Percentiles rank a stretch among this genome's conserved stretches.
Evolutionary conservation across 2,888 invertebrate species (phyloP).

Genomic region (Flabesymbios commensalis): DNA sequence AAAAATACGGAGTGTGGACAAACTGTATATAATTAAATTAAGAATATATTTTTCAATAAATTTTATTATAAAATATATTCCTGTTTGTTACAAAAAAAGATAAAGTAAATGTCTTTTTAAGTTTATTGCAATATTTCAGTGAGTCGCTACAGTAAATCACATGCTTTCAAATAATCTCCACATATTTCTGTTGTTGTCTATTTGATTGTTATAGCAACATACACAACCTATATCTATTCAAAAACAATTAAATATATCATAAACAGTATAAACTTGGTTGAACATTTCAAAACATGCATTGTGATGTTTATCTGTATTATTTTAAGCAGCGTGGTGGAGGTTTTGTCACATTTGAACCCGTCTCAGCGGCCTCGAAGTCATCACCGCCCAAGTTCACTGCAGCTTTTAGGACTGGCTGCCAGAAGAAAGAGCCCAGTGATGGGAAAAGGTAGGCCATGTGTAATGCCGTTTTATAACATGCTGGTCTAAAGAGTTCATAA

Average conservation of each 20-base stretch:
- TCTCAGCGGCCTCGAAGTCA: constrained; percentile 51
- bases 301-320: background rate
- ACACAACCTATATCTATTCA: no score
- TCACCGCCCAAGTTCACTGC: constrained; percentile 57
- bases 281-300: no score
- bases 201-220: background rate
- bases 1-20: background rate
- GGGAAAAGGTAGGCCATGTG: background rate
- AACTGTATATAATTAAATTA: background rate
- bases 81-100: no score
- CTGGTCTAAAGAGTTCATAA: no score
- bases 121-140: no score
- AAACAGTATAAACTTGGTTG: no score
- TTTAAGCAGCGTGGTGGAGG: constrained; percentile 53
- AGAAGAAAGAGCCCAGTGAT: background rate
- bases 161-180: background rate
- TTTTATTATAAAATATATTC: background rate
- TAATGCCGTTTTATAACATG: background rate
- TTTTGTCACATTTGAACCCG: constrained; percentile 54
- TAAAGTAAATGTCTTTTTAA: no score
- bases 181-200: background rate
- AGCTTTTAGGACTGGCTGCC: constrained; percentile 36
- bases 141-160: no score
- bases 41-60: background rate
- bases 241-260: no score